Conservation (phyloP, 1,140 invertebrate species). For the Nebria ingens region DNA sequence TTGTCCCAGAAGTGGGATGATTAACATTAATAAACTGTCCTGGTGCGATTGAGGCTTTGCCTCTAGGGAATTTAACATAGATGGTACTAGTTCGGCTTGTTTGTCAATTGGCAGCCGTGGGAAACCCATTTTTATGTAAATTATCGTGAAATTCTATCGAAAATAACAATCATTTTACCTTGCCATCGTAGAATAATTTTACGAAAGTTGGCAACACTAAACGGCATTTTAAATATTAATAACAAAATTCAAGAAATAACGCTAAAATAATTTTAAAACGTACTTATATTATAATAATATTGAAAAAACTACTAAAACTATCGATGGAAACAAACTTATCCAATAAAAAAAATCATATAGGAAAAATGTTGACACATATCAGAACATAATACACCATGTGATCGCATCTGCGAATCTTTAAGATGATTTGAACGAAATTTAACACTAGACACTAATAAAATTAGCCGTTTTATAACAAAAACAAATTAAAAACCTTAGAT, state of each 20-base stretch:
- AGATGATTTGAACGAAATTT: background rate
- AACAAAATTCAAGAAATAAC: no score
- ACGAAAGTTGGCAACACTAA: no score
- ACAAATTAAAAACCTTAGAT: background rate
- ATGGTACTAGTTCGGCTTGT: conserved; percentile 65
- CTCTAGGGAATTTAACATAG: conserved; percentile 66
- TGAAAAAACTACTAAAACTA: background rate
- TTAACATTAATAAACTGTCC: conserved; percentile 70
- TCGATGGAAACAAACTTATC: no score
- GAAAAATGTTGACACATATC: no score
- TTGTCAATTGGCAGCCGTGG: conserved; percentile 64
- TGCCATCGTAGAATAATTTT: no score
- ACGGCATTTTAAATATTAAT: no score
- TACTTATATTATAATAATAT: background rate
- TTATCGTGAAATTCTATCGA: conserved; percentile 88
- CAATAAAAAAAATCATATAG: no score
- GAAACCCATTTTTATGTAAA: conserved; percentile 88
- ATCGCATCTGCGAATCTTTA: background rate
- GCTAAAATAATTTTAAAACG: no score
- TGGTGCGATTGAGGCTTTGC: conserved; percentile 75
- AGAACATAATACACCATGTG: no score
- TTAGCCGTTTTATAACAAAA: background rate
- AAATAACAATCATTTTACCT: no score
- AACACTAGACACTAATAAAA: background rate
- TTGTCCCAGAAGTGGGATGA: conserved; percentile 68